phyloP scores from a whole-genome alignment of 1,140 invertebrate genomes.

The Cyrtorhinus lividipennis region DNA sequence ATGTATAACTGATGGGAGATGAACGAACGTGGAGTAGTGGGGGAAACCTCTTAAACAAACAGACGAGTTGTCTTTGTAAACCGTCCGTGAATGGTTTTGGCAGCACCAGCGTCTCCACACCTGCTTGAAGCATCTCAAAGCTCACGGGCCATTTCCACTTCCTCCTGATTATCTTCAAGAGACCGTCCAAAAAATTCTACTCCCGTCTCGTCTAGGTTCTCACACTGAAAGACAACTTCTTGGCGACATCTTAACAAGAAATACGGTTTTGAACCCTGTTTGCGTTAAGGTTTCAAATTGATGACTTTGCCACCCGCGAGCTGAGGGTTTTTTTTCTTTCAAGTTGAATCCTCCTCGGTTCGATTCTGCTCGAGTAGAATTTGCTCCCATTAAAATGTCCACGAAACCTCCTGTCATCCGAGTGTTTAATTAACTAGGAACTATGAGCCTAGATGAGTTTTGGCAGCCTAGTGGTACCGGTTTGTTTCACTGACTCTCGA shows the following conservation, averaged over 20 bases:
- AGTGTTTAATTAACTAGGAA: background rate
- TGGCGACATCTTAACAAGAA: slow-evolving; percentile 8
- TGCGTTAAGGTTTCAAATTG: background rate
- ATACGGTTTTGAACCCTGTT: background rate
- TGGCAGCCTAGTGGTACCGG: too few relatives aligned
- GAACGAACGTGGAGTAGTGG: background rate
- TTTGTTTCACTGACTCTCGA: too few relatives aligned
- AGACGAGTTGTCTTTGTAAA: slow-evolving; percentile 1
- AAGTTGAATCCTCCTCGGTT: background rate
- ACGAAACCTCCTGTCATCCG: background rate
- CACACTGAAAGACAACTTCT: background rate
- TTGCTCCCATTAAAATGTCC: background rate
- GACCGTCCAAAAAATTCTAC: background rate
- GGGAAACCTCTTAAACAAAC: background rate
- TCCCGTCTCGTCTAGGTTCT: background rate
- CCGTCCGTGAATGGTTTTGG: slow-evolving; percentile 4
- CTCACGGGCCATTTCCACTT: slow-evolving; percentile 5
- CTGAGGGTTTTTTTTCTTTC: background rate
- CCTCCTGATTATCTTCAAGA: slow-evolving; percentile 7
- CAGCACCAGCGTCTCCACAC: background rate
- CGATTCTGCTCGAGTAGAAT: background rate
- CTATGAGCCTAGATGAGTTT: background rate
- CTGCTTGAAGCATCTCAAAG: background rate
- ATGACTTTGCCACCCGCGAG: background rate
- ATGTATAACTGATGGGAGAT: background rate